Base-by-base conservation (phyloP, 2,113 vertebrate genomes). In the Menura novaehollandiae region DNA sequence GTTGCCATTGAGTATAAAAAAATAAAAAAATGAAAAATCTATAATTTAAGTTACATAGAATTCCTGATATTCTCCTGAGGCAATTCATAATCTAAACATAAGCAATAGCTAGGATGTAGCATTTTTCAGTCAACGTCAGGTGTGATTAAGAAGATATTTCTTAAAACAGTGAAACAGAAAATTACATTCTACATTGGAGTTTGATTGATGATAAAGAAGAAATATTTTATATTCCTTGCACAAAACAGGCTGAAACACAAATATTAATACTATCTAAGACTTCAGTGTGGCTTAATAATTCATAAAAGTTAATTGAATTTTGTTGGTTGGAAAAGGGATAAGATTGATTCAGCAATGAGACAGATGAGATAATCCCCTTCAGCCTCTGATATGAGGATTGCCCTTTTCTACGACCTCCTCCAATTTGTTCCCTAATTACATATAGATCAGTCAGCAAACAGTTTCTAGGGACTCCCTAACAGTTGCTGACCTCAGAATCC, bases 231-330 rank as follows among this genome's bases (percentile, higher is more conserved):
- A 73, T 74, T 74, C 43, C n/a, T 66, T 67, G 53, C 4, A 59
- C 85, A 92, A 62, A 75, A 66, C 46, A 80, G 9, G n/a, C 26
- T 24, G 58, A 80, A 95, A 93, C 51, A 73, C 85, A 93, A 95
- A 96, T 88, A 95, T 91, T 94, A 94, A 93, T 90, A 49, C 28
- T 83, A 73, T 62, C 46, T 43, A 88, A 88, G 72, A 35, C 51
- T 83, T 90, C 46, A 32, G 14, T 33, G 59, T 58, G 49, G 63
- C 37, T 96, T 93, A 96, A 95, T 93, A 93, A 94, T 95, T 96
- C 59, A 85, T 88, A 77, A 21, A 69, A 94, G 82, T 83, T 96
- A 96, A 96, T 86, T 96, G 91, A 94, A 96, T 84, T 95, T 93
- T 85, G 71, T 95, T 96, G 87, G 53, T 76, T 72, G 73, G 64